Conservation (phyloP, 2,888 invertebrate species). For the Helicoverpa assulta region DNA sequence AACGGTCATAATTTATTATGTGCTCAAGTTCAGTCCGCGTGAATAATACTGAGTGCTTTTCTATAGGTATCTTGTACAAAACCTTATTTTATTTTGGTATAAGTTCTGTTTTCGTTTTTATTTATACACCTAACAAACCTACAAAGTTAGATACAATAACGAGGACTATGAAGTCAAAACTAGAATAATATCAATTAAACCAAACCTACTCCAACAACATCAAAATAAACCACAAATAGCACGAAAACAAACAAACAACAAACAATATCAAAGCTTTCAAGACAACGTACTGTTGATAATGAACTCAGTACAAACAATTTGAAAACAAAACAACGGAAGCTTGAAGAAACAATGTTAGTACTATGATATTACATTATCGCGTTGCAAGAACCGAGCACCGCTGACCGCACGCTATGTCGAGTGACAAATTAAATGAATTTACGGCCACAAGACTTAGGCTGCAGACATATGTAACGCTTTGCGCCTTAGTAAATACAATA, state of each 20-base stretch:
- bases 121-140: neutral
- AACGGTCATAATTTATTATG: constrained; percentile 43
- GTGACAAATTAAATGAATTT: constrained; percentile 83
- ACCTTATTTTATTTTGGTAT: neutral
- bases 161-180: neutral
- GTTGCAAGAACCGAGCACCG: constrained; percentile 68
- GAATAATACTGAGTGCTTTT: constrained; percentile 40
- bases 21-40: constrained; percentile 42
- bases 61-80: neutral
- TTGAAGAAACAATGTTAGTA: constrained; percentile 55
- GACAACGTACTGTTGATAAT: constrained; percentile 56
- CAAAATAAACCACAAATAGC: constrained; percentile 35
- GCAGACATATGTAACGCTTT: constrained; percentile 56
- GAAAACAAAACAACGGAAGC: constrained; percentile 62
- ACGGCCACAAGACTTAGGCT: constrained; percentile 66
- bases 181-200: constrained; percentile 1
- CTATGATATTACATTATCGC: constrained; percentile 66
- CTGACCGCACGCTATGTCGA: constrained; percentile 70
- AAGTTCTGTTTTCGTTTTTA: neutral
- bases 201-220: constrained; percentile 21
- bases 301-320: constrained; percentile 63
- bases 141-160: too few relatives aligned
- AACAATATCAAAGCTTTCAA: constrained; percentile 53
- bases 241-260: constrained; percentile 42
- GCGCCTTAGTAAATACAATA: constrained; percentile 53